Conservation (phyloP, 2,888 invertebrate species). For the Blomia tropicalis region DNA sequence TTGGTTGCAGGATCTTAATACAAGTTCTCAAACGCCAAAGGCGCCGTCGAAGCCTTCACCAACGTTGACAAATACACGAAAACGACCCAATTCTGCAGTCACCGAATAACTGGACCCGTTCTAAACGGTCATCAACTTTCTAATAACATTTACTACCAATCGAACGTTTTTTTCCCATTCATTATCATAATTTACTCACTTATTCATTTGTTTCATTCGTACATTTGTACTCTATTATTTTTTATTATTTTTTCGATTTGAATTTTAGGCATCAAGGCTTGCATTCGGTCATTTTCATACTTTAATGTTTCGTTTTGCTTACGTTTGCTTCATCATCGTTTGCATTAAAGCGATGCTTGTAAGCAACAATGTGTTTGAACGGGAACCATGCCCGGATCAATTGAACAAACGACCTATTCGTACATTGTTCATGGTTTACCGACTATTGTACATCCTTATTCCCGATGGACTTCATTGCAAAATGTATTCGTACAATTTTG, state of each 20-base stretch:
- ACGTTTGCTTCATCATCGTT: no score
- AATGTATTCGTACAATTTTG: background rate
- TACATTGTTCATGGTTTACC: background rate
- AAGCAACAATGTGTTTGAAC: background rate
- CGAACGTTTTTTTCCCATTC: background rate
- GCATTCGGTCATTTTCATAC: no score
- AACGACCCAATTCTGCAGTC: background rate
- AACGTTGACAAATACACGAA: background rate
- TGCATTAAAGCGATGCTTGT: no score
- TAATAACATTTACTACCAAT: background rate
- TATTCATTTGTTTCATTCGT: no score
- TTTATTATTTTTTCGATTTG: background rate
- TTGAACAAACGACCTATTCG: background rate
- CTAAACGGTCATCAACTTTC: no score
- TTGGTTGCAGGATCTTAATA: slow-evolving; percentile 54
- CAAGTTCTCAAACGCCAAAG: background rate
- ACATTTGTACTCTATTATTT: background rate
- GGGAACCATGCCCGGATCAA: background rate
- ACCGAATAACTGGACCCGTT: background rate
- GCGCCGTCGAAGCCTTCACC: background rate
- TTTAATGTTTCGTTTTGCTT: no score
- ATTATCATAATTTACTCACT: background rate
- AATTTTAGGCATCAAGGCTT: no score
- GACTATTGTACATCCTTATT: background rate
- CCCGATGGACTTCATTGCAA: background rate